Percentiles rank a stretch among this genome's conserved stretches.
phyloP scores from a whole-genome alignment of 1,140 invertebrate species.

The Brachionus rotundiformis region DNA sequence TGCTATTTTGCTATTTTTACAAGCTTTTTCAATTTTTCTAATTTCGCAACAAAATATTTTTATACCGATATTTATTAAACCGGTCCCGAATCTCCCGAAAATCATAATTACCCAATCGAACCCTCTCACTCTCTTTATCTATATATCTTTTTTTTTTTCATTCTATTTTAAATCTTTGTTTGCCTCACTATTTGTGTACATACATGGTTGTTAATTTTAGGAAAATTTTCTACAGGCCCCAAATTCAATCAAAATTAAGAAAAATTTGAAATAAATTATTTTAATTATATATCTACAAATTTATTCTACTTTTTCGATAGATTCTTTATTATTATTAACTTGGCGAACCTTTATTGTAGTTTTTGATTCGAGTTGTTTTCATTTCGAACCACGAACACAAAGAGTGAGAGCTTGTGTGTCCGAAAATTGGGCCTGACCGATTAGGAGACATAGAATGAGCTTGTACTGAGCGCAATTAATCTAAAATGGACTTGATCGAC shows the following conservation, averaged over 20 bases:
- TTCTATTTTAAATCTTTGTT: background rate
- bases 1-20: background rate
- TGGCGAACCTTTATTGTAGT: conserved; percentile 25
- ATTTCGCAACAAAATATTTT: background rate
- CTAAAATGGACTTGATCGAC: conserved; percentile 39
- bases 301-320: conserved; percentile 40
- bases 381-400: conserved; percentile 23
- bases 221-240: background rate
- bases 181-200: background rate
- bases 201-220: conserved; percentile 3
- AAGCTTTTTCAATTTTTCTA: conserved; percentile 10
- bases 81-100: background rate
- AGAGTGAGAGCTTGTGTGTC: background rate
- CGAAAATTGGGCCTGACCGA: background rate
- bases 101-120: background rate
- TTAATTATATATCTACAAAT: conserved; percentile 44
- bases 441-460: background rate
- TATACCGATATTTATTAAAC: background rate
- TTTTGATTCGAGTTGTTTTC: conserved; percentile 29
- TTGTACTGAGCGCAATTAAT: background rate
- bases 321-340: conserved; percentile 32
- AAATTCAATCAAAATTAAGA: background rate
- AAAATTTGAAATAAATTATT: conserved; percentile 40
- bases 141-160: background rate
- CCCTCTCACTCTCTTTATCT: background rate